Evolutionary conservation across 2,113 vertebrate genomes (phyloP).

Genomic region (Herpetotheres cachinnans): DNA sequence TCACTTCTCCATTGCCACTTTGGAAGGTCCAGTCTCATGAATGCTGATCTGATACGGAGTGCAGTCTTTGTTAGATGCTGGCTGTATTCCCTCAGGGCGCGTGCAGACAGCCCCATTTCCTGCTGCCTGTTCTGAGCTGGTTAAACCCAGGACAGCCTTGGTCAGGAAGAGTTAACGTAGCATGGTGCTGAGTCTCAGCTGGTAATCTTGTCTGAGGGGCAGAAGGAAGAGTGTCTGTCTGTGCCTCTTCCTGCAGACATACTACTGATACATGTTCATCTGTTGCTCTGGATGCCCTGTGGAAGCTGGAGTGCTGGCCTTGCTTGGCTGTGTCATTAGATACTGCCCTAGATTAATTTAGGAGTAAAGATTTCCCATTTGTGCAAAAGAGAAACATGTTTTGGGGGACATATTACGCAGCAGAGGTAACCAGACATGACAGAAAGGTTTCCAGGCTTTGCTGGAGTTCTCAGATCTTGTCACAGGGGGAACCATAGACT

Average conservation of each 20-base stretch:
- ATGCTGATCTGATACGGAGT: not conserved
- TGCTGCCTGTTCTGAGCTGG: not conserved
- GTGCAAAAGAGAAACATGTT: not conserved
- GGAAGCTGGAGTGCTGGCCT: not conserved
- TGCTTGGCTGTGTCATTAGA: not conserved
- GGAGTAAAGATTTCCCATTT: not conserved
- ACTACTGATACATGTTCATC: rapidly evolving
- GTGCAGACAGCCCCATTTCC: not conserved
- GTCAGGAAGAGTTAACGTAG: not conserved
- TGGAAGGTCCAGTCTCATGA: not conserved
- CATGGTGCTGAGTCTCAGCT: not conserved
- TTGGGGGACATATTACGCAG: not conserved
- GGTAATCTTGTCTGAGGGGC: not conserved
- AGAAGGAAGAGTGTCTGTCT: not conserved
- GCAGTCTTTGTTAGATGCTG: not conserved
- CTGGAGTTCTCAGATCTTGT: conserved; percentile 7
- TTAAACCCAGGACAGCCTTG: not conserved
- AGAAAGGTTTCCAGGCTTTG: not conserved
- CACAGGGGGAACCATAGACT: not conserved
- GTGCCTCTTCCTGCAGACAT: not conserved
- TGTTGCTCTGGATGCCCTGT: not conserved
- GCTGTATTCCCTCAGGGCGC: not conserved
- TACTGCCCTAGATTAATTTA: not conserved
- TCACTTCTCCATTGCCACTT: not conserved
- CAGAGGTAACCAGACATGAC: not conserved